A percentile compares a stretch with the other conserved stretches of the same genome.
These are phyloP conservation scores for Parthenolecanium corni DNA, from an alignment of 2,888 invertebrate genomes.

Conservation along the genomic window DNA sequence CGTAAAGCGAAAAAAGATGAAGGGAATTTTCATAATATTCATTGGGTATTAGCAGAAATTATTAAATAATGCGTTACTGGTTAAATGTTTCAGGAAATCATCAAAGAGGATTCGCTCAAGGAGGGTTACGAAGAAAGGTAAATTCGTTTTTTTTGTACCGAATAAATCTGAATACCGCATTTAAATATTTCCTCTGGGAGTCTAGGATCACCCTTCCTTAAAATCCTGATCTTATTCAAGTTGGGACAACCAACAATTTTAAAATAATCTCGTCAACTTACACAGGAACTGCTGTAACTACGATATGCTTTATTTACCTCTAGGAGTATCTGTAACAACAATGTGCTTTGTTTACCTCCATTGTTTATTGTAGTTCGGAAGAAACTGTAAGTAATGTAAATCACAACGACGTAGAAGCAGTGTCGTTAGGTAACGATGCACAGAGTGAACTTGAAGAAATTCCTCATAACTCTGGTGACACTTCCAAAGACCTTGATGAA, in stretches of 20 bases:
- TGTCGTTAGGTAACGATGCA: slow-evolving; percentile 18
- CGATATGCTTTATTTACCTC: slow-evolving; percentile 20
- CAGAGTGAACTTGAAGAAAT: slow-evolving; percentile 3
- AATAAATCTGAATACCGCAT: too few relatives aligned
- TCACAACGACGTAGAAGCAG: slow-evolving; percentile 10
- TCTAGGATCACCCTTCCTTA: too few relatives aligned
- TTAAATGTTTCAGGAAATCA: slow-evolving; percentile 1
- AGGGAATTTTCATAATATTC: not conserved
- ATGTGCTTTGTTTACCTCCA: slow-evolving; percentile 23
- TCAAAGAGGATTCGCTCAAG: slow-evolving; percentile 10
- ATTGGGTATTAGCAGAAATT: not conserved
- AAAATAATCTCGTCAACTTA: slow-evolving; percentile 1
- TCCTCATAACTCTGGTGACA: not conserved
- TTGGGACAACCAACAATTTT: not conserved
- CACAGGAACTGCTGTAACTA: slow-evolving; percentile 18
- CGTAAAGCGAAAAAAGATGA: not conserved
- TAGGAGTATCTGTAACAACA: slow-evolving; percentile 13
- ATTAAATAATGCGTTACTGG: too few relatives aligned
- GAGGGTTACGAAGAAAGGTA: slow-evolving; percentile 18
- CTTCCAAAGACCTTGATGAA: not conserved
- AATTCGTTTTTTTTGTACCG: too few relatives aligned
- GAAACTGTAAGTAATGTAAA: slow-evolving; percentile 16
- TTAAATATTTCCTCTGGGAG: not conserved
- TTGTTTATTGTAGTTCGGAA: slow-evolving; percentile 27
- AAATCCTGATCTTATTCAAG: too few relatives aligned